Percentiles rank a stretch among this genome's conserved stretches.
Evolutionary conservation across 2,113 vertebrate genomes (phyloP).

Genomic region (Microtus montanus): DNA sequence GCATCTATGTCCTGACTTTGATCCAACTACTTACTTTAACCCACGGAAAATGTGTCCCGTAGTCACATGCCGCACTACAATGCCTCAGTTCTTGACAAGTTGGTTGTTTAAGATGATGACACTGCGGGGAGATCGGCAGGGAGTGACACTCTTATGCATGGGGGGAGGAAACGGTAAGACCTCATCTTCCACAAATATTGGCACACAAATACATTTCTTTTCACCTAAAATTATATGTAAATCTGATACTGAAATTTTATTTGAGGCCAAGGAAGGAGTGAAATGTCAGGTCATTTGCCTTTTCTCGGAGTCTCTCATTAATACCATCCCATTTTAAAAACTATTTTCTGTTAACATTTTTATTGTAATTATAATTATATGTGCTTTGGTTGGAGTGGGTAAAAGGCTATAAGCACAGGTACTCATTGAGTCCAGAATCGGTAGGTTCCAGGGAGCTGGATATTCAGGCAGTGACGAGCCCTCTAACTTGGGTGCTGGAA

Average conservation of each 20-base stretch:
- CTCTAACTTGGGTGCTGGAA: too few relatives aligned
- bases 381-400: too few relatives aligned
- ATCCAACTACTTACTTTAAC: conserved; percentile 79
- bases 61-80: conserved; percentile 34
- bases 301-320: background rate
- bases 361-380: background rate
- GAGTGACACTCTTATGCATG: conserved; percentile 28
- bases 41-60: conserved; percentile 70
- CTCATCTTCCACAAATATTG: conserved; percentile 67
- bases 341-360: background rate
- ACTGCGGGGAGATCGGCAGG: background rate
- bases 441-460: too few relatives aligned
- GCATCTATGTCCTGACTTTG: conserved; percentile 75
- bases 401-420: background rate
- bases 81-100: conserved; percentile 69
- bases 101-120: conserved; percentile 65
- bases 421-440: background rate
- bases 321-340: background rate
- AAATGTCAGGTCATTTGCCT: conserved; percentile 34
- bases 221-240: conserved; percentile 65
- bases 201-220: conserved; percentile 47
- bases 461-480: too few relatives aligned
- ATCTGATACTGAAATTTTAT: conserved; percentile 35
- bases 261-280: background rate
- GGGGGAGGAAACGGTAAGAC: conserved; percentile 50